phyloP scores from a whole-genome alignment of 2,888 invertebrate genomes.

The Odontomyia ornata region DNA sequence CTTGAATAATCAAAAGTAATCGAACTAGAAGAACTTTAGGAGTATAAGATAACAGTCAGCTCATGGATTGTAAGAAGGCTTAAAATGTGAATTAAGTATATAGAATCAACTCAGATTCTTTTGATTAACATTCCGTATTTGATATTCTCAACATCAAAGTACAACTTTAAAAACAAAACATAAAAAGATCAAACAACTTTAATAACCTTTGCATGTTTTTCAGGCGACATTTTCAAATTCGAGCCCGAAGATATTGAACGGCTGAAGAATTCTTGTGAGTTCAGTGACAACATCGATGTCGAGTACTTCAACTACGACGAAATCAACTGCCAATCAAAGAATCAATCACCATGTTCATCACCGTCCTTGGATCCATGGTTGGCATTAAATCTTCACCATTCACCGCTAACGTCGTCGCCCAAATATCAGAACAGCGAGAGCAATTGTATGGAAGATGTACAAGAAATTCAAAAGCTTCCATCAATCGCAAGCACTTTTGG shows the following conservation, averaged over 20 bases:
- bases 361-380: slow-evolving; percentile 64
- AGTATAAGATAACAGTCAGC: too few species aligned
- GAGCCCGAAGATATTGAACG: slow-evolving; percentile 64
- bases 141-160: too few species aligned
- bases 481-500: slow-evolving; percentile 63
- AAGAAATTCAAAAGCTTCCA: slow-evolving; percentile 56
- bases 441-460: slow-evolving; percentile 8
- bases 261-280: slow-evolving; percentile 55
- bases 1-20: too few species aligned
- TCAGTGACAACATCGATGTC: slow-evolving; percentile 42
- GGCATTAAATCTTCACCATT: slow-evolving; percentile 52
- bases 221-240: slow-evolving; percentile 62
- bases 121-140: too few species aligned
- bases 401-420: slow-evolving; percentile 48
- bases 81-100: too few species aligned
- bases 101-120: too few species aligned
- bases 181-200: too few species aligned
- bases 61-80: too few species aligned
- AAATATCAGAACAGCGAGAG: slow-evolving; percentile 47
- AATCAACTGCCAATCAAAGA: slow-evolving; percentile 64
- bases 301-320: slow-evolving; percentile 64
- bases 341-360: slow-evolving; percentile 64
- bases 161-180: too few species aligned
- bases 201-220: too few species aligned
- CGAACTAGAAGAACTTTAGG: too few species aligned